Conservation (phyloP, 2,888 invertebrate genomes). For the Idaea dimidiata region DNA sequence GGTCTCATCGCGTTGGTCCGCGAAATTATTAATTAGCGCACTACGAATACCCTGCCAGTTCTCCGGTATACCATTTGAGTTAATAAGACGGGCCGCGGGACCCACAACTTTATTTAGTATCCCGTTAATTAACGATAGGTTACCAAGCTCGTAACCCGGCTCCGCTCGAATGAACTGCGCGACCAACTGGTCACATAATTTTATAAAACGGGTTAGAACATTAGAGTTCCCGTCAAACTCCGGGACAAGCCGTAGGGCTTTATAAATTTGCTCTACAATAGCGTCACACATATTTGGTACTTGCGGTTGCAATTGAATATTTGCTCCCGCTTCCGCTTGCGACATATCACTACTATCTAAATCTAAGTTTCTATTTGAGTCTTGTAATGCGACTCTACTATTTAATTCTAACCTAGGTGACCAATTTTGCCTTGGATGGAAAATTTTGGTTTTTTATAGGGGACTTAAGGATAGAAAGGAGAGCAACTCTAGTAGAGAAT, state of each 20-base stretch:
- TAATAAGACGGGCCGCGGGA: slow-evolving; percentile 9
- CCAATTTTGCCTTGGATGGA: too few relatives aligned
- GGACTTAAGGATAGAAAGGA: too few relatives aligned
- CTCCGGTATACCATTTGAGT: slow-evolving; percentile 27
- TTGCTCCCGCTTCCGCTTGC: too few relatives aligned
- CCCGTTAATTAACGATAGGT: slow-evolving; percentile 1
- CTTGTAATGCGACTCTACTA: too few relatives aligned
- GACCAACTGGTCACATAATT: not conserved
- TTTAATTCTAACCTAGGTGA: too few relatives aligned
- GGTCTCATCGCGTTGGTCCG: slow-evolving; percentile 32
- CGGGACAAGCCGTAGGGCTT: slow-evolving; percentile 11
- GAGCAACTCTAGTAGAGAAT: too few relatives aligned
- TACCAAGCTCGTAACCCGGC: not conserved
- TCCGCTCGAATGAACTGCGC: not conserved
- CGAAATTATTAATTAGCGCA: slow-evolving; percentile 31
- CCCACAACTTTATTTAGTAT: slow-evolving; percentile 15
- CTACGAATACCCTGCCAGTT: slow-evolving; percentile 26
- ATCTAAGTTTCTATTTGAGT: too few relatives aligned
- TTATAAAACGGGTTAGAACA: slow-evolving; percentile 28
- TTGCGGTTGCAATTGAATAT: too few relatives aligned
- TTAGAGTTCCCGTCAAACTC: slow-evolving; percentile 22
- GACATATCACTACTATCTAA: too few relatives aligned
- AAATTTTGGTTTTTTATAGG: too few relatives aligned
- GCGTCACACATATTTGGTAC: not conserved
- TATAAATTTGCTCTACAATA: not conserved